Conservation (phyloP, 1,140 invertebrate genomes). For the Amyelois transitella region DNA sequence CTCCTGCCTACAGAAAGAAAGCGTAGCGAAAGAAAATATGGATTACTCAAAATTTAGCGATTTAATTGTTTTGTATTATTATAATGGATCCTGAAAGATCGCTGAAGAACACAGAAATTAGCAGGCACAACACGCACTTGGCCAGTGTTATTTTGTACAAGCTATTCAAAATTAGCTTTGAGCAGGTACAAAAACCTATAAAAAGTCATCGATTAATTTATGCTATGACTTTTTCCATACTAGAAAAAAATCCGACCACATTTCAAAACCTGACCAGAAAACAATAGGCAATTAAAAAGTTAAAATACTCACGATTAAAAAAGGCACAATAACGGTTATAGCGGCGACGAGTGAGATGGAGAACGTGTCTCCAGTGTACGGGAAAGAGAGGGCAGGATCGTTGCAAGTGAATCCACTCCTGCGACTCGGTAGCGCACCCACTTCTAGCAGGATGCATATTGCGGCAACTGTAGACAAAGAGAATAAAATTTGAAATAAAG, state of each 20-base stretch:
- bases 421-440: conserved; percentile 60
- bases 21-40: no score
- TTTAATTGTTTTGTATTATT: no score
- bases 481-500: not conserved
- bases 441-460: conserved; percentile 57
- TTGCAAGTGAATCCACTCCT: conserved; percentile 57
- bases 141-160: no score
- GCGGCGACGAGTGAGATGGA: conserved; percentile 56
- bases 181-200: no score
- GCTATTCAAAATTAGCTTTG: no score
- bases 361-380: conserved; percentile 50
- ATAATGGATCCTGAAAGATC: no score
- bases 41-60: no score
- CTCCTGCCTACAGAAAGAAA: no score
- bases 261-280: not conserved
- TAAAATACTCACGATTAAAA: conserved; percentile 49
- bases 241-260: not conserved
- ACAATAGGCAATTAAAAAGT: not conserved
- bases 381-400: conserved; percentile 58
- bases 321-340: conserved; percentile 55
- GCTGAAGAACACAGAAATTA: no score
- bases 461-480: conserved; percentile 53
- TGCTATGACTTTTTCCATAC: no score
- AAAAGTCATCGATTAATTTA: no score
- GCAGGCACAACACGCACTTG: no score